A percentile compares a stretch with the other conserved stretches of the same genome.
These are phyloP conservation scores for Dendropsophus ebraccatus DNA, from an alignment of 2,113 vertebrate genomes.

Conservation along the genomic window DNA sequence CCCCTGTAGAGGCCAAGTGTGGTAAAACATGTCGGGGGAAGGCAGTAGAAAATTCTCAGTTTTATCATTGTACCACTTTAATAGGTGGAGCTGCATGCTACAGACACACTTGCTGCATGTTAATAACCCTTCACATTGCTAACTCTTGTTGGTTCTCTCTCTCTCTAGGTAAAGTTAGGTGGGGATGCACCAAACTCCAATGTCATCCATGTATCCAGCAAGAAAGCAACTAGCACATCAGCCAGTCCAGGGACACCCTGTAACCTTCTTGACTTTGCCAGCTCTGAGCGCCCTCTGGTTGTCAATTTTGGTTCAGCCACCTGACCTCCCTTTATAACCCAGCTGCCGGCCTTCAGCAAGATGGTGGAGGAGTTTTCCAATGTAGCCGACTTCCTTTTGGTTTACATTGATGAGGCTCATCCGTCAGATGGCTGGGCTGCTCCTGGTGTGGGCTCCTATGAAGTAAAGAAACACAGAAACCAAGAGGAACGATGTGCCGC, in stretches of 20 bases:
- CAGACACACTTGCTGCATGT: too few species aligned
- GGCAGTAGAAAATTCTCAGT: too few species aligned
- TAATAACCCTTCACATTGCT: neutral
- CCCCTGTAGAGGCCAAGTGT: too few species aligned
- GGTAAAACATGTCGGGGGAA: too few species aligned
- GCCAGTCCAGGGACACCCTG: conserved; percentile 73
- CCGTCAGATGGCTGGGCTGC: conserved; percentile 94
- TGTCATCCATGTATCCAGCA: conserved; percentile 82
- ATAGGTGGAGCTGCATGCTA: too few species aligned
- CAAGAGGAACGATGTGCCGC: conserved; percentile 90
- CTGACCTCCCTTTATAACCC: conserved; percentile 95
- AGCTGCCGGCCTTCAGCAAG: conserved; percentile 90
- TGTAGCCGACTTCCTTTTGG: conserved; percentile 93
- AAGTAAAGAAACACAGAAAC: conserved; percentile 87
- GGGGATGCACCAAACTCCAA: conserved; percentile 92
- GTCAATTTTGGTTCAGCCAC: conserved; percentile 97
- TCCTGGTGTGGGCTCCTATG: conserved; percentile 84
- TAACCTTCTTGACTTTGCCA: conserved; percentile 91
- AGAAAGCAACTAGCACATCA: conserved; percentile 63
- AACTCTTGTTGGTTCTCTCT: neutral
- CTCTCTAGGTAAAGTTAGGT: conserved; percentile 88
- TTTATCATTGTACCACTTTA: too few species aligned
- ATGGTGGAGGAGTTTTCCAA: conserved; percentile 93
- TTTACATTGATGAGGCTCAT: conserved; percentile 98
- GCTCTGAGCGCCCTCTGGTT: conserved; percentile 87